phyloP scores from a whole-genome alignment of 2,888 invertebrate species.

The Iphiclides podalirius region DNA sequence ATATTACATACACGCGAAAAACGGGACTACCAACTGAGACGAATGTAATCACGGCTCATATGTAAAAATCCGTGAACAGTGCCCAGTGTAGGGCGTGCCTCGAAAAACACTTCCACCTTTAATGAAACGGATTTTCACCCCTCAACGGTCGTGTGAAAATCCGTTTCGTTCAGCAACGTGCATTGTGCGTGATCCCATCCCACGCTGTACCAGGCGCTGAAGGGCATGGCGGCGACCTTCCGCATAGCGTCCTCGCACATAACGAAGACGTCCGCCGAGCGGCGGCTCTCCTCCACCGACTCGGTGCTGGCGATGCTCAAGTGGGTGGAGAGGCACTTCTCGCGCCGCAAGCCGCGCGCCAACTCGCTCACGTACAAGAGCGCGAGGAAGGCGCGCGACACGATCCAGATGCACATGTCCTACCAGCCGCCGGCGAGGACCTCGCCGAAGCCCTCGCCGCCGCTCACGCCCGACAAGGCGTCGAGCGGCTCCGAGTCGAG shows the following conservation, averaged over 20 bases:
- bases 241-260: constrained; percentile 92
- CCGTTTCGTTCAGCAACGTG: too few species aligned
- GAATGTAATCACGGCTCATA: too few species aligned
- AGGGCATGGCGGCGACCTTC: constrained; percentile 96
- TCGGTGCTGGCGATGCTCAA: constrained; percentile 93
- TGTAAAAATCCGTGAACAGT: too few species aligned
- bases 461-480: constrained; percentile 40
- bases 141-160: too few species aligned
- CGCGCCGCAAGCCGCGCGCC: constrained; percentile 87
- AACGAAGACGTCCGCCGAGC: constrained; percentile 91
- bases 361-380: constrained; percentile 83
- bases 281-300: constrained; percentile 92
- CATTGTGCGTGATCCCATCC: too few species aligned
- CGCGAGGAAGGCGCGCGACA: constrained; percentile 82
- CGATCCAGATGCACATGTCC: constrained; percentile 89
- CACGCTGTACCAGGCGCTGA: constrained; percentile 89
- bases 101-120: too few species aligned
- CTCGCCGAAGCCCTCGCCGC: constrained; percentile 59
- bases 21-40: too few species aligned
- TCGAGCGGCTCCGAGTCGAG: constrained; percentile 71
- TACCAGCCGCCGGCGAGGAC: constrained; percentile 69
- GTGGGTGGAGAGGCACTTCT: constrained; percentile 93
- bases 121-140: too few species aligned
- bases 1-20: too few species aligned
- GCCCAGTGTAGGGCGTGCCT: too few species aligned